Evolutionary conservation across 2,888 invertebrate genomes (phyloP).

Genomic region (Amphipyra tragopoginis): DNA sequence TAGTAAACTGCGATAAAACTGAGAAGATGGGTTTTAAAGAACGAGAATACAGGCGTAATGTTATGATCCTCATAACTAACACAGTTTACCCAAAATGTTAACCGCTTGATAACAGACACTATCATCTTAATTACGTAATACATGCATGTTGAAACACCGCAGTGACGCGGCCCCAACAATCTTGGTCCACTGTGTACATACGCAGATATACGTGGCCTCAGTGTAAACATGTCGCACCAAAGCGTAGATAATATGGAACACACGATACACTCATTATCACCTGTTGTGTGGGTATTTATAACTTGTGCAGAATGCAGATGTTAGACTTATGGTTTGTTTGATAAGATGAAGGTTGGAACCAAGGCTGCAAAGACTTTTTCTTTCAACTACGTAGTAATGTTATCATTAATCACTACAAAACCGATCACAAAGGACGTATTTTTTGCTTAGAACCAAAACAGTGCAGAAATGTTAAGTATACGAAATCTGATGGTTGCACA

Average conservation of each 20-base stretch:
- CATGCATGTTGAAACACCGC: constrained; percentile 22
- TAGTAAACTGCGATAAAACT: no score
- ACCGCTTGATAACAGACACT: constrained; percentile 1
- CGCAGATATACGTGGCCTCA: constrained; percentile 10
- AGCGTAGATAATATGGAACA: constrained; percentile 55
- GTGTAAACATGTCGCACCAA: constrained; percentile 21
- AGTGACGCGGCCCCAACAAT: constrained; percentile 28
- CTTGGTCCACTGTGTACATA: constrained; percentile 29
- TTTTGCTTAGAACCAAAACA: no score
- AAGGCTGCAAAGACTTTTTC: constrained; percentile 17
- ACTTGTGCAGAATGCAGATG: constrained; percentile 32
- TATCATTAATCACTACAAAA: no score
- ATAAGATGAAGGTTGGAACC: constrained; percentile 19
- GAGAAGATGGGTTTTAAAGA: no score
- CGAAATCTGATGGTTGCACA: no score
- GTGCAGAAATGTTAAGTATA: no score
- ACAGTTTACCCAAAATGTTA: constrained; percentile 5
- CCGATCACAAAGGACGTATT: no score
- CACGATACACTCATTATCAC: constrained; percentile 66
- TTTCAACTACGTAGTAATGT: no score
- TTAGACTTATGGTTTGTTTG: constrained; percentile 9
- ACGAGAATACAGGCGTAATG: no score
- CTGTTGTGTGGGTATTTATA: constrained; percentile 19
- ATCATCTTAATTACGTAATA: constrained; percentile 10
- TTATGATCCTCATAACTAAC: background rate